Conservation (phyloP, 1,140 invertebrate species). For the Tetramorium simillimum region DNA sequence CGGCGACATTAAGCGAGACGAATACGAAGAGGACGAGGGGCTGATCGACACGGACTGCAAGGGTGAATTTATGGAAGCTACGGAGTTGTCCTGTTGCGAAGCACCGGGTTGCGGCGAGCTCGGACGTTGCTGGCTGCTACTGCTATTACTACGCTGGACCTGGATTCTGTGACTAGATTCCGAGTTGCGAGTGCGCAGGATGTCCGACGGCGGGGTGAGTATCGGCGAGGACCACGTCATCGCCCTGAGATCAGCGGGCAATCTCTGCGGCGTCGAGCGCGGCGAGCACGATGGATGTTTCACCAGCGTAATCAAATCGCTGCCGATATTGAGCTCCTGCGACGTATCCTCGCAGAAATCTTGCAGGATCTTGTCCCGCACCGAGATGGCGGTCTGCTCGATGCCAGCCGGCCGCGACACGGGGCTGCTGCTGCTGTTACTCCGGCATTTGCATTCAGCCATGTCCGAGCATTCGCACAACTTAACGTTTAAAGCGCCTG, state of each 20-base stretch:
- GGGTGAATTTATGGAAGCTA: constrained; percentile 80
- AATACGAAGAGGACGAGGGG: constrained; percentile 79
- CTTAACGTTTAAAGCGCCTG: constrained; percentile 74
- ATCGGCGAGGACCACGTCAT: constrained; percentile 77
- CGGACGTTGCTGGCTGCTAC: constrained; percentile 65
- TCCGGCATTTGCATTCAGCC: constrained; percentile 75
- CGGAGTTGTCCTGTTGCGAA: constrained; percentile 77
- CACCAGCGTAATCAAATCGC: constrained; percentile 82
- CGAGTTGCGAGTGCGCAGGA: constrained; percentile 82
- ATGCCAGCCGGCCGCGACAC: constrained; percentile 52
- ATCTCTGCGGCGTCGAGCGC: constrained; percentile 81
- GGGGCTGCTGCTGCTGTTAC: constrained; percentile 57
- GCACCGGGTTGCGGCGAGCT: constrained; percentile 81
- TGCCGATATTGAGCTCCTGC: constrained; percentile 83
- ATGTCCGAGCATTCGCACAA: constrained; percentile 77
- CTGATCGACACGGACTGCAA: constrained; percentile 81
- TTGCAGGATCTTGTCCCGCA: constrained; percentile 83
- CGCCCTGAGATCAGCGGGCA: constrained; percentile 79
- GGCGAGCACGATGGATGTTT: constrained; percentile 83
- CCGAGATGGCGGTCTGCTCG: constrained; percentile 79
- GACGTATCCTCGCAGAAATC: constrained; percentile 84
- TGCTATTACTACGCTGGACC: constrained; percentile 32
- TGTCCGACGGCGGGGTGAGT: constrained; percentile 82
- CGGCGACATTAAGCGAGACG: constrained; percentile 82
- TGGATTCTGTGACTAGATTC: constrained; percentile 80